Evolutionary conservation across 2,113 vertebrate genomes (phyloP).

Genomic region (Tachuris rubrigastra): DNA sequence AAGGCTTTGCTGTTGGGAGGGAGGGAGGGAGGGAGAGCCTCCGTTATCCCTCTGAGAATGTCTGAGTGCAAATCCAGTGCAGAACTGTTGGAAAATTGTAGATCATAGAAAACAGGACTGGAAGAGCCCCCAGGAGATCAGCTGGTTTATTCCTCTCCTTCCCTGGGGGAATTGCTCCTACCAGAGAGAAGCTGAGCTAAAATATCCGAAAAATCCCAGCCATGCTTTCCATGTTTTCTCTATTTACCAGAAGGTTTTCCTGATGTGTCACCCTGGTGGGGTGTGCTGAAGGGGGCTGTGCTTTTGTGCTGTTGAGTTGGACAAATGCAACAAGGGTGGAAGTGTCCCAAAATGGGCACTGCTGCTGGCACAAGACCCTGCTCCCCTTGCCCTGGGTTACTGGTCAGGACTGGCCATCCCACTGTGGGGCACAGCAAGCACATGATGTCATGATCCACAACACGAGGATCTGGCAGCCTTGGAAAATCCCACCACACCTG

Average conservation of each 20-base stretch:
- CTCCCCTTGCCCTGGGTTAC: background rate
- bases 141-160: background rate
- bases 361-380: background rate
- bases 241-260: background rate
- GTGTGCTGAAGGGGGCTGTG: background rate
- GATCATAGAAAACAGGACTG: conserved; percentile 3
- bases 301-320: background rate
- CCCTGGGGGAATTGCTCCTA: background rate
- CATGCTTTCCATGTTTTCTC: background rate
- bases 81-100: background rate
- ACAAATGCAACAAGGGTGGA: fast-evolving
- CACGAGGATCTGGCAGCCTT: fast-evolving
- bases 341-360: background rate
- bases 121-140: background rate
- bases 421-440: background rate
- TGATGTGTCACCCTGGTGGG: background rate
- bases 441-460: background rate
- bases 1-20: background rate
- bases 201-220: background rate
- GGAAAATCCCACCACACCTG: background rate
- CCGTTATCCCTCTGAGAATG: background rate
- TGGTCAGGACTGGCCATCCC: background rate
- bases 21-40: background rate
- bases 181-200: background rate
- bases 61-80: background rate